Evolutionary conservation across 2,888 invertebrate genomes (phyloP), one percentile per base, ranked within the genome.

Genomic region (Troilus luridus): DNA sequence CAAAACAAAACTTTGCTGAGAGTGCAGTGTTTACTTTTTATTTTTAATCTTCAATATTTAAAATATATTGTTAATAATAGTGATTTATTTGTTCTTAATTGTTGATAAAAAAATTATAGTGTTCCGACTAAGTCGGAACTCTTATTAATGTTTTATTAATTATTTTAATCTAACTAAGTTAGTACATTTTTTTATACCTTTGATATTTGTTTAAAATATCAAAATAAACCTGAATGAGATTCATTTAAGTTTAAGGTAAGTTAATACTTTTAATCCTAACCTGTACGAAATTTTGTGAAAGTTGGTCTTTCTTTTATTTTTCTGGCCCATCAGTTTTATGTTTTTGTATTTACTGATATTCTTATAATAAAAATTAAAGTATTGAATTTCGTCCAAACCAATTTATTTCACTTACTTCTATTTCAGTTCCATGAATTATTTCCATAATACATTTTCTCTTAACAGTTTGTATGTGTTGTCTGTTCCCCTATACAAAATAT

Each of bases 221-320:
- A 85, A 85, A 58, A 58, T 56, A 56, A 85, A 85, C 19, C n/a
- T 56, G 56, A 85, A 85, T 85, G 85, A 85, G 56, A 85, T 56
- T 85, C 56, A 85, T 85, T 85, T 85, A 85, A 85, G 2, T 85
- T 85, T 56, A 85, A 58, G 85, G 85, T 85, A 85, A 85, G 85
- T 56, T 56, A 81, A 0, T 2, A 11, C 5, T 85, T 3, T 54
- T 85, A 56, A 85, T 85, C 56, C 56, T 85, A 85, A 85, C 85
- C 85, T 85, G n/a, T 85, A 85, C 85, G 12, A 21, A 41, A n/a
- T 85, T 41, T 56, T 85, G 56, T 21, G 85, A 85, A 14, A 56
- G 85, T 85, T 85, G 85, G 72, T 17, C 41, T 41, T 77, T 77
- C 5, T 77, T 77, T 77, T 77, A 27, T 77, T 77, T 77, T 77